Conservation (phyloP, 2,888 invertebrate genomes). For the Drosophila siamana region DNA sequence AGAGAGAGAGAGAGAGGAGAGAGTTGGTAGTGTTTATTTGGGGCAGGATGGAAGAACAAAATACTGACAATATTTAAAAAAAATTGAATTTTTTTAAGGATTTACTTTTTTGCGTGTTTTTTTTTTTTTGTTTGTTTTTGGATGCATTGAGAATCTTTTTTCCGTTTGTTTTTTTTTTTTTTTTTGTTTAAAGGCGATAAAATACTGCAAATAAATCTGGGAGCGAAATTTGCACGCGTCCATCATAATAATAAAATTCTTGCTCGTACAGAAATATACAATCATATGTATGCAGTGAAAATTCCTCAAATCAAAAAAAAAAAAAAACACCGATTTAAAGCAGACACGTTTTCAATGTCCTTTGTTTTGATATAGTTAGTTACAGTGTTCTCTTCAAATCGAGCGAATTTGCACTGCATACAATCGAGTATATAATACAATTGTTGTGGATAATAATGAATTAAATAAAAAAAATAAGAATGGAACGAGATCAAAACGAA, state of each 20-base stretch:
- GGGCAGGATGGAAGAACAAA: conserved; percentile 19
- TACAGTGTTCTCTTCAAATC: neutral
- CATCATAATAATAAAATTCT: neutral
- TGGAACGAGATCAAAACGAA: conserved; percentile 27
- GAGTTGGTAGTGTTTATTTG: neutral
- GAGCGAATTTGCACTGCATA: neutral
- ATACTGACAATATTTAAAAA: conserved; percentile 43
- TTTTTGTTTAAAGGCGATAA: conserved; percentile 1
- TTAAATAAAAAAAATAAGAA: neutral
- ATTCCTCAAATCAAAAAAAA: neutral
- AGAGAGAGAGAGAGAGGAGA: neutral
- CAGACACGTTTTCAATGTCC: no score
- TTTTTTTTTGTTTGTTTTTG: neutral
- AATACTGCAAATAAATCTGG: conserved; percentile 14
- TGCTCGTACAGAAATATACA: conserved; percentile 10
- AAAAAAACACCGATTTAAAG: no score
- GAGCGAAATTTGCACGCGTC: conserved; percentile 4
- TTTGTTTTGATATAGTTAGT: no score
- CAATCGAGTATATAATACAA: neutral
- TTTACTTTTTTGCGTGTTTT: neutral
- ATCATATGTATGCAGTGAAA: neutral
- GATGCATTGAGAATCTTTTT: conserved; percentile 19
- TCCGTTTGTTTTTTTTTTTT: neutral
- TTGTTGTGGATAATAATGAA: conserved; percentile 4
- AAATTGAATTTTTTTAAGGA: conserved; percentile 23